Conservation (phyloP, 2,113 vertebrate genomes). For the Oncorhynchus tshawytscha region DNA sequence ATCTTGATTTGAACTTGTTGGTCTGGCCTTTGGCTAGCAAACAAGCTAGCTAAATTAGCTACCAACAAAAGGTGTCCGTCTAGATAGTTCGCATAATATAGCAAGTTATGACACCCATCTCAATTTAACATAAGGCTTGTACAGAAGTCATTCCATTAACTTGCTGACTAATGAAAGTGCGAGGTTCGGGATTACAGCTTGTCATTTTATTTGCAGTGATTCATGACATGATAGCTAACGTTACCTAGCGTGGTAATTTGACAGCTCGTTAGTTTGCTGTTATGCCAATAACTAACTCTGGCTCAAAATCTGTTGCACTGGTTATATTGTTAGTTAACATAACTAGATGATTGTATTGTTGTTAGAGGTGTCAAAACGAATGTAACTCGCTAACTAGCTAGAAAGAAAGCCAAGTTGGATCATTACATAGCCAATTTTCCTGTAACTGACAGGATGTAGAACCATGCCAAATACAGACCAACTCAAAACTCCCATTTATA, state of each 20-base stretch:
- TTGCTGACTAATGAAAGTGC: too few relatives aligned
- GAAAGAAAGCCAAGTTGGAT: not conserved
- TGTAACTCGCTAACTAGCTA: not conserved
- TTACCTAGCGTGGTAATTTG: not conserved
- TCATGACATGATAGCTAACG: too few relatives aligned
- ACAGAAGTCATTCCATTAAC: too few relatives aligned
- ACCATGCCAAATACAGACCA: constrained; percentile 37
- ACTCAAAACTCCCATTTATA: not conserved
- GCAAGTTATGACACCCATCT: too few relatives aligned
- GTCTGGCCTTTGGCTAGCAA: too few relatives aligned
- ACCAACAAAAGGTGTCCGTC: too few relatives aligned
- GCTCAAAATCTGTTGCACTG: not conserved
- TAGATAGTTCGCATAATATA: too few relatives aligned
- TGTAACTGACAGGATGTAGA: constrained; percentile 28
- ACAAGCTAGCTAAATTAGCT: too few relatives aligned
- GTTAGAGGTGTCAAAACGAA: not conserved
- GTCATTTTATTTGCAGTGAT: too few relatives aligned
- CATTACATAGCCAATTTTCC: not conserved
- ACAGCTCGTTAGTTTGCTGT: not conserved
- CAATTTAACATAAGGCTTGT: too few relatives aligned
- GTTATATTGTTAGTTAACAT: not conserved
- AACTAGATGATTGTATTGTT: not conserved
- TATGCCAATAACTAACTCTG: not conserved
- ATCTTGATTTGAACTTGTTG: too few relatives aligned
- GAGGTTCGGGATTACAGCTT: too few relatives aligned